phyloP scores from a whole-genome alignment of 2,888 invertebrate genomes.

The Dasypolia templi region DNA sequence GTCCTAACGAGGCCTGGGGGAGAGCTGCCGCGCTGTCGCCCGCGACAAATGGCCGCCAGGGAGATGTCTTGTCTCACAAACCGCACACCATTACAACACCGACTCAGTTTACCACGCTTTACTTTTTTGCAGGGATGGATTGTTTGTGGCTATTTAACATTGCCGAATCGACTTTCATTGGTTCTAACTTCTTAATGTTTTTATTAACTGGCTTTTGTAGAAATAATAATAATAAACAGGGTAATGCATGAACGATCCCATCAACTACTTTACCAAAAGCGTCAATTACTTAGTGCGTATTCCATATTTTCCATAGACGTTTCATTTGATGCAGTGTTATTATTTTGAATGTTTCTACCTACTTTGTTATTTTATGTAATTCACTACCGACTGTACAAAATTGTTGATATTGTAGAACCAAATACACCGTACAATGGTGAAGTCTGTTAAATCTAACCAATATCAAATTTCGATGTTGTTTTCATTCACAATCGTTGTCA shows the following conservation, averaged over 20 bases:
- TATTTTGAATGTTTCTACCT: too few species aligned
- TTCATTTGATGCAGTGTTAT: too few species aligned
- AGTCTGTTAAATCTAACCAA: background rate
- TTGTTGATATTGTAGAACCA: background rate
- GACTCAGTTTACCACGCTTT: conserved; percentile 60
- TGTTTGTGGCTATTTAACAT: background rate
- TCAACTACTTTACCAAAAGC: background rate
- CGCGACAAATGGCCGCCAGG: conserved; percentile 86
- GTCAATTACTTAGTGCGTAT: too few species aligned
- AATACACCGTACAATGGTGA: background rate
- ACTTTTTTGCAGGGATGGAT: conserved; percentile 1
- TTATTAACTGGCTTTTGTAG: background rate
- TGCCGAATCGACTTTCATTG: background rate
- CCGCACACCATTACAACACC: conserved; percentile 59
- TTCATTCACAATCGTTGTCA: conserved; percentile 42
- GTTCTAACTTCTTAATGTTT: too few species aligned
- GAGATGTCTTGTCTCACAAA: conserved; percentile 70
- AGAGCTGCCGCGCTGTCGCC: conserved; percentile 70
- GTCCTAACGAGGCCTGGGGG: conserved; percentile 83
- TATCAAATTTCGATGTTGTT: background rate
- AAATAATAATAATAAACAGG: background rate
- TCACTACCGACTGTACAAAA: background rate
- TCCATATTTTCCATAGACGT: too few species aligned
- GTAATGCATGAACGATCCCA: background rate
- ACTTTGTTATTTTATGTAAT: too few species aligned